phyloP scores from a whole-genome alignment of 1,140 invertebrate species.

The Macrobrachium rosenbergii region DNA sequence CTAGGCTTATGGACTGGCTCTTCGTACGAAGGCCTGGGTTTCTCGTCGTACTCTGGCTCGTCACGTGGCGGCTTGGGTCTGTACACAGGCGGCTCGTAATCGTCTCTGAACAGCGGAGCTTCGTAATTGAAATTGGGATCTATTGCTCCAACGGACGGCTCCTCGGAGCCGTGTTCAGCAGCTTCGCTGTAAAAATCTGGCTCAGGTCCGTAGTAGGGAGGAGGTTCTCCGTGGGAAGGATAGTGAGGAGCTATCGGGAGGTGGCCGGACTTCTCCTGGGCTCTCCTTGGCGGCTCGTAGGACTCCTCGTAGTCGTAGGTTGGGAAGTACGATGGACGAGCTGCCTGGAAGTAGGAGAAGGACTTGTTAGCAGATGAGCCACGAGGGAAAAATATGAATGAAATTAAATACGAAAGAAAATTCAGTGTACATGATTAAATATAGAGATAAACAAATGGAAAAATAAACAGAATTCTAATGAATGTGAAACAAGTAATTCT shows the following conservation, averaged over 20 bases:
- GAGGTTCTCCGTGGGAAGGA: not conserved
- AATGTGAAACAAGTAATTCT: no score
- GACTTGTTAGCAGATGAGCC: not conserved
- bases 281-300: not conserved
- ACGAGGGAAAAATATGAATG: no score
- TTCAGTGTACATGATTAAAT: no score
- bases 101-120: no score
- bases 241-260: slow-evolving; percentile 41
- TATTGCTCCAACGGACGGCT: no score
- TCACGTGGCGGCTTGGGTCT: not conserved
- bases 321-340: slow-evolving; percentile 18
- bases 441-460: no score
- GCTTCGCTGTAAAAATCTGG: not conserved
- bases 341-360: not conserved
- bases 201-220: not conserved
- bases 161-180: no score
- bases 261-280: not conserved
- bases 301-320: not conserved
- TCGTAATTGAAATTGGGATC: no score
- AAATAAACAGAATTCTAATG: no score
- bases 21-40: not conserved
- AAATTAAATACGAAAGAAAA: no score
- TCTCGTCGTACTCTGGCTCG: no score
- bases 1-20: not conserved
- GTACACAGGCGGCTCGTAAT: not conserved